phyloP scores from a whole-genome alignment of 2,113 vertebrate genomes.

The Micromys minutus region DNA sequence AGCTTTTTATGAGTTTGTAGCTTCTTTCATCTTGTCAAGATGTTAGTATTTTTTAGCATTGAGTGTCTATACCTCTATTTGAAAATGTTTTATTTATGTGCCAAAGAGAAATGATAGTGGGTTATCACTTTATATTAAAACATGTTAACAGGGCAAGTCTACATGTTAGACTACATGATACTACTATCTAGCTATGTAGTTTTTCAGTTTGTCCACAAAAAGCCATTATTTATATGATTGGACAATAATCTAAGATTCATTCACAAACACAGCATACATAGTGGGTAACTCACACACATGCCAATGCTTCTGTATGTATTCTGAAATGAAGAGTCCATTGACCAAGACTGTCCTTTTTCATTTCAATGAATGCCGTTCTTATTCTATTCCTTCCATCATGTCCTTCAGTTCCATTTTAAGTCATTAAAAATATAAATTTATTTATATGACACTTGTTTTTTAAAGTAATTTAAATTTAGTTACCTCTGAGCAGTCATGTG shows the following conservation, averaged over 20 bases:
- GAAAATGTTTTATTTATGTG: not conserved
- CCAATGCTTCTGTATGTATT: not conserved
- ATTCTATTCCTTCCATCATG: not conserved
- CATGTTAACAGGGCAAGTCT: not conserved
- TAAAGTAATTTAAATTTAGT: not conserved
- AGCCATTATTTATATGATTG: constrained; percentile 12
- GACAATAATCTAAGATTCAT: not conserved
- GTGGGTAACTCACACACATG: not conserved
- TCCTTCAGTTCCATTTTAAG: not conserved
- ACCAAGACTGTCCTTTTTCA: not conserved
- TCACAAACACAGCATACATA: not conserved
- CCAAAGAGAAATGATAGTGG: not conserved
- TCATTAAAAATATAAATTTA: constrained; percentile 17
- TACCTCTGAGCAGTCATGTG: not conserved
- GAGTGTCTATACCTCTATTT: not conserved
- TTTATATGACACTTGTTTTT: not conserved
- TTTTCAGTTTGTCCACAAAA: constrained; percentile 26
- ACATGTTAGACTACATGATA: not conserved
- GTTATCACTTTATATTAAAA: not conserved
- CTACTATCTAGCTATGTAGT: not conserved
- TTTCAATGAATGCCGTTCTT: not conserved
- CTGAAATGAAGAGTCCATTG: not conserved
- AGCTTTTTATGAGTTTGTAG: constrained; percentile 14
- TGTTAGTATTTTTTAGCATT: constrained; percentile 38
- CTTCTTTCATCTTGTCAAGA: constrained; percentile 52